Base-by-base conservation (phyloP, 2,888 invertebrate species). In the Rambutsinella grinnellia region DNA sequence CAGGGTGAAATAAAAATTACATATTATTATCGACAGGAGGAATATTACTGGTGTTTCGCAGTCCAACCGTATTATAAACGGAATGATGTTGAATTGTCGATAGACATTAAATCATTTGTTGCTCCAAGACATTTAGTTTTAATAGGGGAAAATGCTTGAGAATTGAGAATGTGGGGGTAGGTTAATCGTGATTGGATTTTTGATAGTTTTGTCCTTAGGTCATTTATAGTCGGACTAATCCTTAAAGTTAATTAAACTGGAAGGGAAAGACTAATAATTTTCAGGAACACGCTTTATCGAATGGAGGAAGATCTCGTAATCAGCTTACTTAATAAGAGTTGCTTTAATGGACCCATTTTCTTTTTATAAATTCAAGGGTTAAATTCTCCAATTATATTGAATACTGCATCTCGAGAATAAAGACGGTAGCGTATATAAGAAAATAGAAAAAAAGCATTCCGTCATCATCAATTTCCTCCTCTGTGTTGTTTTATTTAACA, bases 11-110 rank as follows among this genome's bases (percentile, higher is more conserved):
- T 36, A 36, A 36, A 67, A 75, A 75, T 75, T 75, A 68, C 75
- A 75, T 68, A 54, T 74, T 68, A 75, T 75, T 75, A 75, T 68
- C 75, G 62, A 47, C 75, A 68, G 57, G 19, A 46, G 57, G 44
- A 57, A 65, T 65, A 36, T 61, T 71, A 71, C 65, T 71, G 71
- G 71, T 63, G 46, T 60, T 60, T 47, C 26, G 57, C 46, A 19
- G 61, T 49, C 61, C 36, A 1, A 65, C 44, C 57, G 58, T 51
- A 57, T 58, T 65, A 65, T 46, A 46, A 23, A 57, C 26, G 56
- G 49, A 23, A 28, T 57, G 23, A 57, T 65, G 71, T 65, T 56
- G 63, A 71, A 69, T 61, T 60, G 68, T 60, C 68, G 68, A 68
- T 60, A 60, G 58, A n/a, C 60, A 53, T 60, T 69, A 69, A 69